phyloP scores from a whole-genome alignment of 1,140 invertebrate genomes.

The Habropoda laboriosa region DNA sequence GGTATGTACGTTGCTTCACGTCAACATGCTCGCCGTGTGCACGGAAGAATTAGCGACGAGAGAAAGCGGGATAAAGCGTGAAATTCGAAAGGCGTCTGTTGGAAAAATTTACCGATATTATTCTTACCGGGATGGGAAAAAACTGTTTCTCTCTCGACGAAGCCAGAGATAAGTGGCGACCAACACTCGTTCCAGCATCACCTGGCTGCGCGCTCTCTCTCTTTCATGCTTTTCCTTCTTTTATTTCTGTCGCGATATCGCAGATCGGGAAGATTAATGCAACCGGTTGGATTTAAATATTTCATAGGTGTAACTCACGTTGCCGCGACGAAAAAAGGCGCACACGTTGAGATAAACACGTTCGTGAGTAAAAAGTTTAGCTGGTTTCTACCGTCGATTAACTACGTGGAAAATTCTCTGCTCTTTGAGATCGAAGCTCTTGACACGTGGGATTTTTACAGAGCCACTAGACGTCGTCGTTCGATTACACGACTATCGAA shows the following conservation, averaged over 20 bases:
- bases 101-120: constrained; percentile 11
- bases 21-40: neutral
- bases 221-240: neutral
- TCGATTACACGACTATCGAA: too few species aligned
- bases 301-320: constrained; percentile 7
- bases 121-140: neutral
- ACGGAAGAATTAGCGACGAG: neutral
- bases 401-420: neutral
- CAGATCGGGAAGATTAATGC: constrained; percentile 41
- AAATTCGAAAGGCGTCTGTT: neutral
- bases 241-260: constrained; percentile 18
- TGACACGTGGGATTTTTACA: neutral
- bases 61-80: neutral
- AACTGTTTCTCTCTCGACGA: too few species aligned
- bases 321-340: neutral
- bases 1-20: neutral
- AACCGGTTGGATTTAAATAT: constrained; percentile 30
- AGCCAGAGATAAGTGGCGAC: constrained; percentile 31
- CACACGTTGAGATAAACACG: too few species aligned
- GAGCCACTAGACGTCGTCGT: too few species aligned
- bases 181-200: neutral
- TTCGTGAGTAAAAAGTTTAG: too few species aligned
- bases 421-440: neutral
- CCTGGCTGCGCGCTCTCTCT: neutral
- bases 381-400: too few species aligned